Percentiles rank a stretch among this genome's conserved stretches.
phyloP scores from a whole-genome alignment of 2,113 vertebrate genomes.

The Pollimyrus isidori region DNA sequence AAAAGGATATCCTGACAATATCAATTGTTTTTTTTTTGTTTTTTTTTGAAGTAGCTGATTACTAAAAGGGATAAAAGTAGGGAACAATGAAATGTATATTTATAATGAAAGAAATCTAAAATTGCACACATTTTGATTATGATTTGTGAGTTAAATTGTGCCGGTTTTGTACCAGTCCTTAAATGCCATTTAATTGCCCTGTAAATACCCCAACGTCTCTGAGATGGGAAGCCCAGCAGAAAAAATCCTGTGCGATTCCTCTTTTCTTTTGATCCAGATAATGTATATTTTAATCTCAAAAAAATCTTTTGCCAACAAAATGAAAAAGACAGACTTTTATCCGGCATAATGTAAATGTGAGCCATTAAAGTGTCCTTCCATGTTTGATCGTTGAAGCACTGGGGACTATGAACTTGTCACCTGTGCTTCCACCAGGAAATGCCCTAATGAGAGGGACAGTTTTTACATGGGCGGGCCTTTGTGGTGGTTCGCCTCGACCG shows the following conservation, averaged over 20 bases:
- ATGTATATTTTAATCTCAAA: background rate
- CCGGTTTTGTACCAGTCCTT: background rate
- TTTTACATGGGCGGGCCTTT: conserved; percentile 71
- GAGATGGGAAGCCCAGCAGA: background rate
- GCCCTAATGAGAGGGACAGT: conserved; percentile 70
- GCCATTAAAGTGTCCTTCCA: background rate
- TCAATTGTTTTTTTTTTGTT: background rate
- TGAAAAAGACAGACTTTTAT: background rate
- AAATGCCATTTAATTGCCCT: background rate
- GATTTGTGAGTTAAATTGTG: background rate
- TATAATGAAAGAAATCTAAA: background rate
- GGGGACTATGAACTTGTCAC: conserved; percentile 81
- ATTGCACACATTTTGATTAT: background rate
- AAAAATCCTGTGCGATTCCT: background rate
- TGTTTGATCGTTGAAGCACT: conserved; percentile 67
- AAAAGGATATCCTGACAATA: background rate
- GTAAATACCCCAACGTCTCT: background rate
- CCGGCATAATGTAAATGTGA: background rate
- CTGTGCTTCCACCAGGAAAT: conserved; percentile 73
- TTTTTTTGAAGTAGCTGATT: background rate
- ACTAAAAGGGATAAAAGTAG: background rate
- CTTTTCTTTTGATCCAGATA: background rate
- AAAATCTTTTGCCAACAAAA: background rate
- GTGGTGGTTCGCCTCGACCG: conserved; percentile 60
- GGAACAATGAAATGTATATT: background rate